Percentiles rank a stretch among this genome's conserved stretches.
Conservation (phyloP, 1,140 invertebrate genomes). For the Alviniconcha marisindica region DNA sequence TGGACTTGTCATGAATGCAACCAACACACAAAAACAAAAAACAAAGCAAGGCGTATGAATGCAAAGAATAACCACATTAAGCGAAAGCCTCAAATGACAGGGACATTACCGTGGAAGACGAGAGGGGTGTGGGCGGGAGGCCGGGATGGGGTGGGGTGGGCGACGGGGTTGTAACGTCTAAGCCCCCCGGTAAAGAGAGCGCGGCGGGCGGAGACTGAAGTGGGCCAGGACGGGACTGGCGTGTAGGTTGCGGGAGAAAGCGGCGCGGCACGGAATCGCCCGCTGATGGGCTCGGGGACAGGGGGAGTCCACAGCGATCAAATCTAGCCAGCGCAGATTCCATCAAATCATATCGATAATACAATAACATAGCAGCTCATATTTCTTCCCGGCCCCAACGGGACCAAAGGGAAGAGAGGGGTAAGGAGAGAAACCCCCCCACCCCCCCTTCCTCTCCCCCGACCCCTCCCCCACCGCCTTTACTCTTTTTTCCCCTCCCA, state of each 20-base stretch:
- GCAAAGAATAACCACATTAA: too few relatives aligned
- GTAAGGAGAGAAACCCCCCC: too few relatives aligned
- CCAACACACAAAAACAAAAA: too few relatives aligned
- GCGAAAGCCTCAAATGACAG: too few relatives aligned
- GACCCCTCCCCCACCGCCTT: not conserved
- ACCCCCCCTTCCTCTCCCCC: not conserved
- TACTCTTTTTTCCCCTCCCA: not conserved
- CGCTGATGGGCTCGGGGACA: conserved; percentile 21
- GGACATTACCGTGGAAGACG: too few relatives aligned
- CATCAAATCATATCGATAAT: conserved; percentile 43
- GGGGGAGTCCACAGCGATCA: conserved; percentile 3
- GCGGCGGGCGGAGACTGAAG: not conserved
- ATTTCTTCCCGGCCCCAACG: conserved; percentile 31
- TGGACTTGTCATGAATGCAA: too few relatives aligned
- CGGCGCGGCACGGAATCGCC: too few relatives aligned
- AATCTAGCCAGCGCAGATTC: conserved; percentile 31
- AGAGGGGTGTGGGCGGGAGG: not conserved
- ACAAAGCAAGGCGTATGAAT: too few relatives aligned
- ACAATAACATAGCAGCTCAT: conserved; percentile 40
- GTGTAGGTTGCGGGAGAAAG: not conserved
- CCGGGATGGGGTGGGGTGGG: not conserved
- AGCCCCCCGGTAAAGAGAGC: too few relatives aligned
- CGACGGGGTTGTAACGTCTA: too few relatives aligned
- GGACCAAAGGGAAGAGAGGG: not conserved
- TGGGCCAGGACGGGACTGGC: not conserved